phyloP scores from a whole-genome alignment of 1,140 invertebrate genomes.

The Agrypnia vestita region DNA sequence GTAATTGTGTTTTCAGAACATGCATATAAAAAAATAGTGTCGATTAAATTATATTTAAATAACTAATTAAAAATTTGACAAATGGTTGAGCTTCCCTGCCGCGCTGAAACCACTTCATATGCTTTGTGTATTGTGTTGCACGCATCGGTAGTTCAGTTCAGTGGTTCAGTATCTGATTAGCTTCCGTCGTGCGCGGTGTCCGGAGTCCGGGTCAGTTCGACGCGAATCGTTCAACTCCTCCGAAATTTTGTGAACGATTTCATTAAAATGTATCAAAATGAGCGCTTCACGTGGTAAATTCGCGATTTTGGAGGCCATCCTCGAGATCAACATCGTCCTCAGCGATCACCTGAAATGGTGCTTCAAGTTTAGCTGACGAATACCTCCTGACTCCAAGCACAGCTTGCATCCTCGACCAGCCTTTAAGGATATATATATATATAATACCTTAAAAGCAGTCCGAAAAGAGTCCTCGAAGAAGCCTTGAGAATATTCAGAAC shows the following conservation, averaged over 20 bases:
- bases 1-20: no score
- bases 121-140: background rate
- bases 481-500: no score
- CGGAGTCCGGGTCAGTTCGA: background rate
- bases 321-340: slow-evolving; percentile 64
- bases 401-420: no score
- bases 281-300: slow-evolving; percentile 48
- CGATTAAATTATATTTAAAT: no score
- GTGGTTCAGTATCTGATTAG: slow-evolving; percentile 11
- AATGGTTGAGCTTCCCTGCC: background rate
- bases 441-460: no score
- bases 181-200: background rate
- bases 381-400: background rate
- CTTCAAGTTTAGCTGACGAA: slow-evolving; percentile 72
- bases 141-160: background rate
- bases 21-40: no score
- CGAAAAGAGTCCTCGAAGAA: no score
- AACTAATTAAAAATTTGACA: no score
- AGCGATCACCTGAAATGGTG: slow-evolving; percentile 69
- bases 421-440: no score
- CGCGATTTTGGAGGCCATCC: slow-evolving; percentile 59
- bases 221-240: background rate
- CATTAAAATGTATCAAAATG: slow-evolving; percentile 71
- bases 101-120: background rate
- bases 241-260: background rate